Percentiles rank a stretch among this genome's conserved stretches.
phyloP scores from a whole-genome alignment of 2,113 vertebrate species.

The Microcebus tavaratra region DNA sequence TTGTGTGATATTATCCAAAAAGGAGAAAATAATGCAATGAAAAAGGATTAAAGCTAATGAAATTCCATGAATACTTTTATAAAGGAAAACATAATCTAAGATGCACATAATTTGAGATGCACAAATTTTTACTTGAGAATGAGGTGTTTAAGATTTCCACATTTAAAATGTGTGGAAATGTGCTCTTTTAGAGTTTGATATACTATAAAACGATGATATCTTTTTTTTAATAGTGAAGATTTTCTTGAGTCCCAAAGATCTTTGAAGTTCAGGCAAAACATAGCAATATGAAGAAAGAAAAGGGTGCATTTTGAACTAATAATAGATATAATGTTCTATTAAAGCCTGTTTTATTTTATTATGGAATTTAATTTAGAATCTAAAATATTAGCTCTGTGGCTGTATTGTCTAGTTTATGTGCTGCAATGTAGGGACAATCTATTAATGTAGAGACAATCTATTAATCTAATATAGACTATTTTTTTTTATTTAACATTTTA shows the following conservation, averaged over 20 bases:
- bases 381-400: constrained; percentile 9
- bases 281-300: background rate
- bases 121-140: constrained; percentile 8
- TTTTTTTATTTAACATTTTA: background rate
- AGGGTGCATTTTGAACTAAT: background rate
- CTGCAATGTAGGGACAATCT: background rate
- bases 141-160: background rate
- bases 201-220: background rate
- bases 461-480: background rate
- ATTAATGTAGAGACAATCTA: background rate
- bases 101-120: background rate
- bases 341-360: constrained; percentile 17
- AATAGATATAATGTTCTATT: background rate
- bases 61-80: constrained; percentile 24
- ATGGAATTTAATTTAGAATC: constrained; percentile 23
- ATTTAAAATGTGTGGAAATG: background rate
- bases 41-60: background rate
- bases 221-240: background rate
- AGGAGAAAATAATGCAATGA: background rate
- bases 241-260: background rate
- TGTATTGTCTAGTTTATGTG: constrained; percentile 14
- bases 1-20: constrained; percentile 10
- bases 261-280: constrained; percentile 37
- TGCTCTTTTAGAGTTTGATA: background rate
- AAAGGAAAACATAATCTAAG: constrained; percentile 34